Evolutionary conservation across 2,888 invertebrate genomes (phyloP).

Genomic region (Calliopum simillimum): DNA sequence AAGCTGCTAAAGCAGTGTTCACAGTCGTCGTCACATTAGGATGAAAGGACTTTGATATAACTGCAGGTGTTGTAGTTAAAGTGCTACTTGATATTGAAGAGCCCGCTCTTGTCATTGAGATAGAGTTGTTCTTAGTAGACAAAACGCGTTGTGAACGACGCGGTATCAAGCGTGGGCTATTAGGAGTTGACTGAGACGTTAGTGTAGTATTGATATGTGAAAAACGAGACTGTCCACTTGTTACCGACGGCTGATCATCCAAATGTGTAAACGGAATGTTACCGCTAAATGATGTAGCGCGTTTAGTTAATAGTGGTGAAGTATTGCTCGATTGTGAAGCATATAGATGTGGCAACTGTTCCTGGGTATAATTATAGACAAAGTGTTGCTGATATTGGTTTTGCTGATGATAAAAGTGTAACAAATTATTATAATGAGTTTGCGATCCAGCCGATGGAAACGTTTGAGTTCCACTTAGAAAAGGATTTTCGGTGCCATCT

Average conservation of each 20-base stretch:
- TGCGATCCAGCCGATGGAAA: slow-evolving; percentile 59
- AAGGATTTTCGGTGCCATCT: slow-evolving; percentile 51
- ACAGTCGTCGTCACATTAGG: background rate
- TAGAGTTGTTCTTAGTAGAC: slow-evolving; percentile 56
- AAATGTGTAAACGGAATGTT: slow-evolving; percentile 57
- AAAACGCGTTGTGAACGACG: slow-evolving; percentile 69
- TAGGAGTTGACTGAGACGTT: slow-evolving; percentile 74
- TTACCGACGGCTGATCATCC: slow-evolving; percentile 37
- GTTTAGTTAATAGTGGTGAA: slow-evolving; percentile 63
- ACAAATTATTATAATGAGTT: slow-evolving; percentile 43
- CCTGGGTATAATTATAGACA: slow-evolving; percentile 41
- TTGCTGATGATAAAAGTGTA: slow-evolving; percentile 44
- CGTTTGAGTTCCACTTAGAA: slow-evolving; percentile 51
- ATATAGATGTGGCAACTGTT: slow-evolving; percentile 48
- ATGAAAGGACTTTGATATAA: slow-evolving; percentile 30
- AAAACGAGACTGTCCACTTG: slow-evolving; percentile 34
- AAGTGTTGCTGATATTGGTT: slow-evolving; percentile 45
- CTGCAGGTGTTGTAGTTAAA: slow-evolving; percentile 6
- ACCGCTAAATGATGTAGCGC: slow-evolving; percentile 64
- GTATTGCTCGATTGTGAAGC: slow-evolving; percentile 59
- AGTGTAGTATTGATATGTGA: slow-evolving; percentile 24
- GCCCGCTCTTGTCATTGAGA: slow-evolving; percentile 21
- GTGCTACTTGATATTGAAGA: slow-evolving; percentile 7
- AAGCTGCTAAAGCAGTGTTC: slow-evolving; percentile 53
- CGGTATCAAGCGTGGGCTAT: slow-evolving; percentile 78